Evolutionary conservation across 2,888 invertebrate genomes (phyloP).

Genomic region (Asteroscopus sphinx): DNA sequence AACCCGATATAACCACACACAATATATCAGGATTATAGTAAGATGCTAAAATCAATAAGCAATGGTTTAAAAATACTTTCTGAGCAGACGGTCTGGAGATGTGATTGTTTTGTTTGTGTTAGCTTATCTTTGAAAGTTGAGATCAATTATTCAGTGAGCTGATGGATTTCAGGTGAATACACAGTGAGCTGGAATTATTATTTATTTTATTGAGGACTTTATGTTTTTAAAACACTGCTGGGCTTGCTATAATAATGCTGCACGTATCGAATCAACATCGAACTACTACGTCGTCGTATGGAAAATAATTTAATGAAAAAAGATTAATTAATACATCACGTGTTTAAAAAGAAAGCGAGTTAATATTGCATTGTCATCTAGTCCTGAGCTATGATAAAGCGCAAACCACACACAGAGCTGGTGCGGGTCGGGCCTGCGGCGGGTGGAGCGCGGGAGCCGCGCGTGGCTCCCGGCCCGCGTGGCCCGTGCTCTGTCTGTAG

Average conservation of each 20-base stretch:
- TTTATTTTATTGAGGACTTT: slow-evolving; percentile 3
- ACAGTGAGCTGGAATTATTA: neutral
- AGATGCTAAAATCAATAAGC: neutral
- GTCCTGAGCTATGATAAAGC: too few relatives aligned
- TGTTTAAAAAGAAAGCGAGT: too few relatives aligned
- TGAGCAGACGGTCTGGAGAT: too few relatives aligned
- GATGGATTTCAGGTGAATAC: neutral
- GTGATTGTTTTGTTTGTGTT: neutral
- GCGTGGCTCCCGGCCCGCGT: too few relatives aligned
- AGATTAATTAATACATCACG: too few relatives aligned
- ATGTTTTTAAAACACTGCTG: neutral
- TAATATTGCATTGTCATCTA: too few relatives aligned
- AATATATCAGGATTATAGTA: slow-evolving; percentile 14
- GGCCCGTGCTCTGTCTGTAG: too few relatives aligned
- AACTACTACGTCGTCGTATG: neutral
- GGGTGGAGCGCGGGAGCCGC: too few relatives aligned
- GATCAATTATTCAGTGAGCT: neutral
- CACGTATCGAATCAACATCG: neutral
- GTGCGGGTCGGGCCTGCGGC: too few relatives aligned
- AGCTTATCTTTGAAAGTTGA: neutral
- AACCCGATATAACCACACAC: slow-evolving; percentile 12
- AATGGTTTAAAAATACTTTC: neutral
- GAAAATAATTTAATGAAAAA: too few relatives aligned
- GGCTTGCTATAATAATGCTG: slow-evolving; percentile 1
- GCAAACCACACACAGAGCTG: too few relatives aligned